Base-by-base conservation (phyloP, 2,113 vertebrate species). In the Rhinoderma darwinii region DNA sequence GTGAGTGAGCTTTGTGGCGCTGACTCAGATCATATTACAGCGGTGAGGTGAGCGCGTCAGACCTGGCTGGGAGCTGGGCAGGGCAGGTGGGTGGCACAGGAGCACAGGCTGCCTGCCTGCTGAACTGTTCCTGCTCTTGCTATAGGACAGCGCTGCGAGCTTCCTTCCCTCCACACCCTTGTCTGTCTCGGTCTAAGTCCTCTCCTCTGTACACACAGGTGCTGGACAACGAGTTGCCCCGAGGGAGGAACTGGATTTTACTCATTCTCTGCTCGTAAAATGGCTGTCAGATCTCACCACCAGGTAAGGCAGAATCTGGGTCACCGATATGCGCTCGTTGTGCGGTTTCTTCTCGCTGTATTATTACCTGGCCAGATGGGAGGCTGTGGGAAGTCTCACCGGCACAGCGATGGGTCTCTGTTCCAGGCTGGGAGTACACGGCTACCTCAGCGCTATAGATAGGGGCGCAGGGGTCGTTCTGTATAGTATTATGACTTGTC, bases 301-400 rank as follows among this genome's bases (percentile, higher is more conserved):
- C 85, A 87, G 77, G 85, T 87, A 87, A 87, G 84, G 44, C 61
- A 32, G 76, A 70, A 86, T 80, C 20, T 86, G 84, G 84, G 76
- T 80, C 84, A 80, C 27, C 56, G 7, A 10, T 76, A 25, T 47
- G 14, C 15, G 35, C 2, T 20, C 70, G 20, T 14, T 27, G 10
- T 35, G 20, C n/a, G 37, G 14, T 11, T 41, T n/a, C 80, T 8
- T 51, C 15, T 14, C 4, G 35, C 35, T 73, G 25, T 15, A 2
- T 12, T 20, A 6, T 27, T 25, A 66, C 37, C 56, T 66, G 61
- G 78, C 27, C 81, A 15, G 4, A 35, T 61, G 39, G 17, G 14
- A 20, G 8, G 43, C 39, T 37, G 17, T 32, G 35, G 15, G 15
- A 37, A 72, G 35, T 39, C 68, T 18, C 20, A 11, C 66, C 14